Evolutionary conservation across 2,888 invertebrate species (phyloP), one percentile per base, ranked within the genome.

Genomic region (Adelphocoris suturalis): DNA sequence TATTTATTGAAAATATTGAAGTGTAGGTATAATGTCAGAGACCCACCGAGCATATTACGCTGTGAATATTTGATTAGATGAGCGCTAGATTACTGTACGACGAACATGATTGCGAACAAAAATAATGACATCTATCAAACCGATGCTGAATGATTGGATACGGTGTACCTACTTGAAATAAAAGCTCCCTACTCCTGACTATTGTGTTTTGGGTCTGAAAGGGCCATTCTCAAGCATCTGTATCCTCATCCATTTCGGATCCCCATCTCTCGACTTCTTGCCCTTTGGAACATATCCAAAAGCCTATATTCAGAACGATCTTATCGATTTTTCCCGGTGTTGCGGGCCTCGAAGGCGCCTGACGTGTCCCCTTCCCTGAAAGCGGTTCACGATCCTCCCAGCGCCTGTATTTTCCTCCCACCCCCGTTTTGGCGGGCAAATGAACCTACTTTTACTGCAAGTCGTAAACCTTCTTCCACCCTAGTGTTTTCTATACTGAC

Each of bases 371-470:
- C 68, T 19, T 23, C 68, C 68, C 23, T 3, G 23, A 68, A 13
- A 19, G 12, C 68, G 19, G 5, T n/a, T 55, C 55, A 55, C 55
- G 55, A 55, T 55, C 13, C 55, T 4, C 55, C 14, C 55, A 4
- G 13, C 55, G n/a, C n/a, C n/a, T n/a, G n/a, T 27, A 68, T 68
- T 68, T 23, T 68, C 68, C 37, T 23, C 23, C 13, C 13, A 23
- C 13, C 68, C 19, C 13, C 57, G 68, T 68, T 68, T 68, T 68
- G 68, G 68, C 68, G 68, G 68, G 68, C 68, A 68, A 68, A 68
- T 23, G 68, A 68, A 68, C 68, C 68, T 23, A 68, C 68, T 68
- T 68, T 68, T 68, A 68, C 68, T 23, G 13, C 68, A 13, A 7
- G 68, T 68, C 68, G 68, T 68, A 68, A 68, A 68, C 16, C 19